Base-by-base conservation (phyloP, 2,797 vertebrate genomes). In the Coregonus suidteri region DNA sequence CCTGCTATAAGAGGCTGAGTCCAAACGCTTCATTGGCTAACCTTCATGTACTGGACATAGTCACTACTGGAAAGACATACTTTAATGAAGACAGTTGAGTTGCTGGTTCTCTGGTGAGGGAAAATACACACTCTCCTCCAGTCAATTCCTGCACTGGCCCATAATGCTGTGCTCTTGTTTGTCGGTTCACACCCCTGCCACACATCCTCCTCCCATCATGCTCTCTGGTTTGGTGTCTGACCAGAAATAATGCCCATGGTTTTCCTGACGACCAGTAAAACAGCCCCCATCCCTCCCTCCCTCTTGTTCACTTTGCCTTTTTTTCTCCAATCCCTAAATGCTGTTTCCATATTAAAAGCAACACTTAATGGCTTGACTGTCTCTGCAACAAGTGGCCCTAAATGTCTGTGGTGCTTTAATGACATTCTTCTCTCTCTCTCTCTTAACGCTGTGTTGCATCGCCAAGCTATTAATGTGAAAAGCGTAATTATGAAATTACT, bases 401-500 rank as follows among this genome's bases (percentile, higher is more conserved):
- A 93, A 92, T 84, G 88, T 84, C 90, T 94, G 92, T 78, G 93
- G 91, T 85, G 89, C 82, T 80, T 93, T 93, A 94, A 94, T 90
- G 88, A 82, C 90, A 90, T 86, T 88, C 88, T 59, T 73, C 84
- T 88, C 84, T 83, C 82, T 82, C 81, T 88, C 80, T 76, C 79
- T 74, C 68, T 87, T 77, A 67, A 76, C 72, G 76, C 87, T 80
- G 79, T 86, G 83, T 78, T 74, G 78, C 71, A 77, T 77, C 85
- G 85, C 87, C 83, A 83, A 85, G 82, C 80, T 82, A 87, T 88
- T 84, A 83, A 86, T 89, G 90, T 84, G 86, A 92, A 93, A 93
- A 87, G 86, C 72, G 71, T 91, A 90, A 92, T 94, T 93, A 92
- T 89, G 80, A 91, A 91, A 93, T 86, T 82, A 87, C 88, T 88